Conservation (phyloP, 2,113 vertebrate species). For the Siniperca knerii region DNA sequence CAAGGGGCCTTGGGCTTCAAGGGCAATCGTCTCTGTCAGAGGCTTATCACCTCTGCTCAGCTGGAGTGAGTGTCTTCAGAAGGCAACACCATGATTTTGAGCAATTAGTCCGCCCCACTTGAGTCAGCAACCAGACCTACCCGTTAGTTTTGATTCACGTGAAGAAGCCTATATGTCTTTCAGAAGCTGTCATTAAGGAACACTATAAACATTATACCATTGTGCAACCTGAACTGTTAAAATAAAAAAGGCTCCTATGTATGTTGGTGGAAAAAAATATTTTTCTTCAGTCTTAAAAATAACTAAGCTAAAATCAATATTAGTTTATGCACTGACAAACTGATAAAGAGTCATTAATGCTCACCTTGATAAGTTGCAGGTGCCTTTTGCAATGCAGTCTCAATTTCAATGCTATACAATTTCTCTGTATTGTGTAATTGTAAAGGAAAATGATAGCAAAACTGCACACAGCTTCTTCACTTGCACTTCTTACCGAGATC, state of each 20-base stretch:
- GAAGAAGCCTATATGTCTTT: slow-evolving; percentile 3
- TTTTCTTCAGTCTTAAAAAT: neutral
- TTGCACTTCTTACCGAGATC: neutral
- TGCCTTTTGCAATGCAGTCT: neutral
- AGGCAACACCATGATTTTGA: slow-evolving; percentile 46
- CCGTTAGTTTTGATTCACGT: slow-evolving; percentile 28
- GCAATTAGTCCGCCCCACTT: slow-evolving; percentile 39
- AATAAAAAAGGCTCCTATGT: neutral
- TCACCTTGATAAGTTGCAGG: neutral
- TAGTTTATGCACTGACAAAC: neutral
- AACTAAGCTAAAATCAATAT: neutral
- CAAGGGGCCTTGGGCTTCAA: slow-evolving; percentile 49
- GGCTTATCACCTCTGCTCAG: slow-evolving; percentile 57
- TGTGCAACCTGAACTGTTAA: neutral
- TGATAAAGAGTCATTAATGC: neutral
- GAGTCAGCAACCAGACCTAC: slow-evolving; percentile 22
- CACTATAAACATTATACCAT: neutral
- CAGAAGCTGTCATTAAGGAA: neutral
- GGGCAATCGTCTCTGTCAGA: slow-evolving; percentile 33
- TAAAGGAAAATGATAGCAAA: neutral
- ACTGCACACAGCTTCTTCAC: neutral
- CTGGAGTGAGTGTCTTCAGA: slow-evolving; percentile 36
- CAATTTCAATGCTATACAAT: neutral
- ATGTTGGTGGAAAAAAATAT: neutral
- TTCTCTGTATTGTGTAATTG: neutral